A percentile compares a stretch with the other conserved stretches of the same genome.
These are phyloP conservation scores for Cercocebus atys DNA, from an alignment of 2,113 vertebrate species.

Conservation along the genomic window DNA sequence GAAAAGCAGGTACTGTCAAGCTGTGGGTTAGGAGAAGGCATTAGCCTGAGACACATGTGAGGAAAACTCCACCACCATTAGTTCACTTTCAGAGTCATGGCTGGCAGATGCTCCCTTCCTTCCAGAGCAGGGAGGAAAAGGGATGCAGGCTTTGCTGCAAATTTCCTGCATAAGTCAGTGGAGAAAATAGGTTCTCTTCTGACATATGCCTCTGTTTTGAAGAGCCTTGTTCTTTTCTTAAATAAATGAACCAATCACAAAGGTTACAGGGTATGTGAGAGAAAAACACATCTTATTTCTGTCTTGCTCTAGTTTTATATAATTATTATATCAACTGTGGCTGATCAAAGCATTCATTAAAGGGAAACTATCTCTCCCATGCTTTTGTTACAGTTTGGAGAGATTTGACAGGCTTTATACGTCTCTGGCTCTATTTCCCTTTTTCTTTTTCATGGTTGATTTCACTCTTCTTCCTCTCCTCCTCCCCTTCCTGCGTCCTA, in stretches of 20 bases:
- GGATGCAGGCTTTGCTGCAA: neutral
- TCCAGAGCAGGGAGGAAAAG: neutral
- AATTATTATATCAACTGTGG: conserved; percentile 87
- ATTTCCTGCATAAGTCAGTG: neutral
- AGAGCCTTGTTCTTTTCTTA: conserved; percentile 62
- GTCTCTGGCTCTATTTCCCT: conserved; percentile 81
- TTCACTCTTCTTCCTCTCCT: conserved; percentile 79
- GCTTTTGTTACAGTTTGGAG: conserved; percentile 85
- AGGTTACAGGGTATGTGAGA: conserved; percentile 77
- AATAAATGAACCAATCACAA: conserved; percentile 79
- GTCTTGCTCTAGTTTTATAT: conserved; percentile 85
- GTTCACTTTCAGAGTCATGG: neutral
- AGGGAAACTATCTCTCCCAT: conserved; percentile 85
- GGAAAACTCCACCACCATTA: neutral
- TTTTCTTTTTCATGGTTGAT: conserved; percentile 85
- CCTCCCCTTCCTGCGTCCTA: conserved; percentile 77
- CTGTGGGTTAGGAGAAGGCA: neutral
- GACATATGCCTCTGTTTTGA: conserved; percentile 37
- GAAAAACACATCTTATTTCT: conserved; percentile 84
- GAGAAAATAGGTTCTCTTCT: conserved; percentile 38
- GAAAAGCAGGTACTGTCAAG: neutral
- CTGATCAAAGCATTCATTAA: conserved; percentile 90
- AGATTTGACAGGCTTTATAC: conserved; percentile 85
- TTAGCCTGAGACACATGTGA: neutral
- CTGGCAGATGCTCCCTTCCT: neutral